These are phyloP conservation scores for Lepidurus packardi DNA, from an alignment of 1,140 invertebrate species.

Conservation along the genomic window DNA sequence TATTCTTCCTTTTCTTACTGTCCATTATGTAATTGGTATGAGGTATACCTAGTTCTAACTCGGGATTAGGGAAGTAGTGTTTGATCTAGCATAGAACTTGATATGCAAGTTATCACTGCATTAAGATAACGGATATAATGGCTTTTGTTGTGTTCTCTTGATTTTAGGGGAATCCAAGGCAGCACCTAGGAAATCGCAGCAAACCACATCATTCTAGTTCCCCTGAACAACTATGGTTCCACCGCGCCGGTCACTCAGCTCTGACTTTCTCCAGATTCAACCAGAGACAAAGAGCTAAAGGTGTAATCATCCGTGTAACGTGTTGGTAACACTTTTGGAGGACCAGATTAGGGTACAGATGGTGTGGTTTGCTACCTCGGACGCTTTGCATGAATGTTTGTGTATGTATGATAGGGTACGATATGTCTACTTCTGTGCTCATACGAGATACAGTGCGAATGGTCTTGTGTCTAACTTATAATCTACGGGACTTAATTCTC, in stretches of 20 bases:
- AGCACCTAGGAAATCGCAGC: constrained; percentile 34
- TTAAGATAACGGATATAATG: too few species aligned
- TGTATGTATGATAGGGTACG: neutral
- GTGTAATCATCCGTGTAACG: neutral
- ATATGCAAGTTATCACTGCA: too few species aligned
- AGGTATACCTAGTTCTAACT: too few species aligned
- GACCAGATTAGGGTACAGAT: neutral
- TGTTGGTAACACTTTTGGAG: neutral
- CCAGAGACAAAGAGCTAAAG: neutral
- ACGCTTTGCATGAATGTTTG: neutral
- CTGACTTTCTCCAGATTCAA: constrained; percentile 10
- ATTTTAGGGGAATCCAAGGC: neutral
- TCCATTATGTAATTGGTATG: too few species aligned
- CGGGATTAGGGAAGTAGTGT: too few species aligned
- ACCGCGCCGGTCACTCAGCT: constrained; percentile 27
- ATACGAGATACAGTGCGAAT: neutral
- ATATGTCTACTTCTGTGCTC: neutral
- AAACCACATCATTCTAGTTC: constrained; percentile 32
- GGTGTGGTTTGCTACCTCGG: constrained; percentile 35
- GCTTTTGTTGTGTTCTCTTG: too few species aligned
- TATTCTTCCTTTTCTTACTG: too few species aligned
- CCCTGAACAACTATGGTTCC: constrained; percentile 30
- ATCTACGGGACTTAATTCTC: too few species aligned
- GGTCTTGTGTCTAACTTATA: neutral
- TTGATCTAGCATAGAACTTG: too few species aligned